Conservation (phyloP, 1,140 invertebrate species). For the Apolygus lucorum region DNA sequence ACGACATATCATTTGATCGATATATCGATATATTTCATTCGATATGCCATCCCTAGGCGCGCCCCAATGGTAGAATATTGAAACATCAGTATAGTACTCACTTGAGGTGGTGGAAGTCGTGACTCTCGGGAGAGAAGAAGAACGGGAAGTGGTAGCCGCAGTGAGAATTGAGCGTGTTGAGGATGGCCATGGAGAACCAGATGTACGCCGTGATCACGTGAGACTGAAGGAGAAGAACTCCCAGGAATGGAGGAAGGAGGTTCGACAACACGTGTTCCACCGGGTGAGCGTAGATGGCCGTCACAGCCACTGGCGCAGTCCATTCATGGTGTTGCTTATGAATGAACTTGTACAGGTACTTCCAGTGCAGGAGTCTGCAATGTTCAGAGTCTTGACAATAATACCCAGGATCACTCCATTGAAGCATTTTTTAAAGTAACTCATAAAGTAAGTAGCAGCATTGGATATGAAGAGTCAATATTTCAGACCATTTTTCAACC, state of each 20-base stretch:
- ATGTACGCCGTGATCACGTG: conserved; percentile 75
- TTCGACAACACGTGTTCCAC: conserved; percentile 79
- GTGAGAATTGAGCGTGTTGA: conserved; percentile 76
- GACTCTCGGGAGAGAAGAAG: conserved; percentile 79
- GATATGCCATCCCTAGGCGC: too few relatives aligned
- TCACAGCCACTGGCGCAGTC: conserved; percentile 75
- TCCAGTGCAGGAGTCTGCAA: conserved; percentile 63
- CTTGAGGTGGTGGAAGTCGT: conserved; percentile 87
- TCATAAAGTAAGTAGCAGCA: too few relatives aligned
- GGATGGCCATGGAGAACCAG: conserved; percentile 70
- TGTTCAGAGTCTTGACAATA: not conserved
- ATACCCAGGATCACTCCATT: too few relatives aligned
- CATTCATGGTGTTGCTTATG: conserved; percentile 82
- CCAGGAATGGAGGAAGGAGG: conserved; percentile 66
- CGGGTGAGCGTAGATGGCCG: conserved; percentile 79
- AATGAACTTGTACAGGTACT: conserved; percentile 67
- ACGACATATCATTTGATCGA: too few relatives aligned
- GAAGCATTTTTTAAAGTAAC: too few relatives aligned
- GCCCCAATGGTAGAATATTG: too few relatives aligned
- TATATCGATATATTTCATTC: too few relatives aligned
- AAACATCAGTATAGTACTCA: conserved; percentile 42
- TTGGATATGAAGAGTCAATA: too few relatives aligned
- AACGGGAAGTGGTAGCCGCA: conserved; percentile 84
- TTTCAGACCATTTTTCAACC: too few relatives aligned
- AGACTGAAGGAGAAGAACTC: conserved; percentile 69